Base-by-base conservation (phyloP, 2,113 vertebrate species). In the Mormyrus lacerda region DNA sequence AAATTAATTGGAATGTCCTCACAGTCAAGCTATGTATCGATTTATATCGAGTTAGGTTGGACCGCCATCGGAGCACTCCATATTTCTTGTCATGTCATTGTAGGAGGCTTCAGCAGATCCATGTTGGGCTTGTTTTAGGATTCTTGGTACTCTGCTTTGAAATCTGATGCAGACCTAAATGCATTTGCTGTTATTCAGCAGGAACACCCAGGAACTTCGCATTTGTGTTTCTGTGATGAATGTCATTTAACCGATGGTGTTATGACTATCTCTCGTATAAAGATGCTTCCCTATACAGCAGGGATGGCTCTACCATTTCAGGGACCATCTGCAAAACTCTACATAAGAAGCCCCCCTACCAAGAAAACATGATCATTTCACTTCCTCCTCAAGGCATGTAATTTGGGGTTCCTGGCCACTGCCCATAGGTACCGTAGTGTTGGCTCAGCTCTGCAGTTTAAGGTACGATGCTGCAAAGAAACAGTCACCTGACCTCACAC, bases 1-100 rank as follows among this genome's bases (percentile, higher is more conserved):
- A 6, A 84, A 84, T 84, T 84, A 84, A 84, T 84, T 84, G 82
- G 82, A 47, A 84, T 5, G 82, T 84, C 44, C 39, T 47, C 82
- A 47, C 82, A 35, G 27, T 50, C 85, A 51, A 35, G 50, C 85
- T n/a, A 31, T 21, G 27, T 35, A 35, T 87, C 85, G 50, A 87
- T 87, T 55, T 87, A 53, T 87, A 51, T 35, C 15, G 21, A 87
- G 15, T 53, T 35, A 7, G n/a, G 50, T 50, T 53, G 31, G 50
- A 35, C 85, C 50, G 15, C 48, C 85, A 1, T 87, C 6, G 7
- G 48, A 87, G 13, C 27, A 19, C 13, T 13, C 17, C n/a, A 53
- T 87, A 87, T 87, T 87, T 87, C 45, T 85, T 87, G n/a, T 51
- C 27, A 27, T 53, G 85, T 35, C 21, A 53, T 19, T 50, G 15